These are phyloP conservation scores for Heliconius eleuchia DNA, from an alignment of 1,140 invertebrate species.

Conservation along the genomic window DNA sequence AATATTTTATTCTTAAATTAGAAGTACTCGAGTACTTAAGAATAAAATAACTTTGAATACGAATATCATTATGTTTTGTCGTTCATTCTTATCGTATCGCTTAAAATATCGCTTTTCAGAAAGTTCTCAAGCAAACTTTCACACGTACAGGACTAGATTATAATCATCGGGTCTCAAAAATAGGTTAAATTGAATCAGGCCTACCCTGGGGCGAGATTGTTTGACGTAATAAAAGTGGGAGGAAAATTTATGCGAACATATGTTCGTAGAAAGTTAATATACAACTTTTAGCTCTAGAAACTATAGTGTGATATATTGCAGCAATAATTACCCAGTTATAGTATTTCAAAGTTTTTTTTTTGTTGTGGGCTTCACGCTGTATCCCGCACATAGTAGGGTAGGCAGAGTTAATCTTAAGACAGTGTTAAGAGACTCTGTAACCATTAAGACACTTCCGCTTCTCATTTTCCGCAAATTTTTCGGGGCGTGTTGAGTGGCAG, in stretches of 20 bases:
- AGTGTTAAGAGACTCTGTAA: no score
- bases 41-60: no score
- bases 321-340: neutral
- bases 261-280: neutral
- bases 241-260: neutral
- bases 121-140: neutral
- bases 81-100: neutral
- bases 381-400: no score
- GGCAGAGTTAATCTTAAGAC: no score
- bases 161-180: neutral
- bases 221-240: slow-evolving; percentile 25
- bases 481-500: no score
- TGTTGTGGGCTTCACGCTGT: no score
- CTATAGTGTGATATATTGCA: neutral
- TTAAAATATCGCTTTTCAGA: neutral
- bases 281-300: neutral
- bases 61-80: no score
- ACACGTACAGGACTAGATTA: neutral
- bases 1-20: no score
- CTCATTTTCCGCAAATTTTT: no score
- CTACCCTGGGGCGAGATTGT: slow-evolving; percentile 9
- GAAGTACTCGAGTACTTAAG: no score
- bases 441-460: no score
- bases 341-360: neutral
- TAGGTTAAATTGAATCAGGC: slow-evolving; percentile 23